Conservation (phyloP, 37 sponge, comb jelly and placozoan genomes). For the Haliclona indistincta region DNA sequence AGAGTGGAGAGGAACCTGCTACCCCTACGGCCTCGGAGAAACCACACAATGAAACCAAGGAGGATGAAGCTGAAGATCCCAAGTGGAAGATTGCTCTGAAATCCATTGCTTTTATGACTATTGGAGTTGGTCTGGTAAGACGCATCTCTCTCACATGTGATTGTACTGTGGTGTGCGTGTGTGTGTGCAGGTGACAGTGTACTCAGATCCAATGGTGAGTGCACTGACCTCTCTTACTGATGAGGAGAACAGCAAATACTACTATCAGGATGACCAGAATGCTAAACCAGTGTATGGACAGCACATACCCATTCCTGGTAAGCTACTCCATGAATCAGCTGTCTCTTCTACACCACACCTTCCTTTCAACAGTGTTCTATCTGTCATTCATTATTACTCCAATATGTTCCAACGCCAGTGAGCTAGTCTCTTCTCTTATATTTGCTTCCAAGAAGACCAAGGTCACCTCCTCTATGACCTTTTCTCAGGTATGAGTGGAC, state of each 20-base stretch:
- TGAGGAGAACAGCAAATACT: slow-evolving; percentile 31
- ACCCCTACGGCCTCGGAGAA: background rate
- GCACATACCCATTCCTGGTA: slow-evolving; percentile 72
- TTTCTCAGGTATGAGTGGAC: slow-evolving; percentile 67
- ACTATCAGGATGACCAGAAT: background rate
- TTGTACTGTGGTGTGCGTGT: background rate
- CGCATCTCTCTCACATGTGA: background rate
- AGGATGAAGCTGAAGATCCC: slow-evolving; percentile 43
- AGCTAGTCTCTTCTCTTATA: slow-evolving; percentile 88
- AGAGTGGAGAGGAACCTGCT: slow-evolving; percentile 12
- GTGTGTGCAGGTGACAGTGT: slow-evolving; percentile 58
- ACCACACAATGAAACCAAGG: background rate
- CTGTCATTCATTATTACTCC: slow-evolving; percentile 91
- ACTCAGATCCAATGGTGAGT: slow-evolving; percentile 91
- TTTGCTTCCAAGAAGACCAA: slow-evolving; percentile 88
- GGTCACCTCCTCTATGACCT: slow-evolving; percentile 79
- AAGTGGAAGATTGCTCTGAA: slow-evolving; percentile 77
- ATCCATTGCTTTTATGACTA: slow-evolving; percentile 32
- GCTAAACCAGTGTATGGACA: slow-evolving; percentile 20
- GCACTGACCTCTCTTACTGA: slow-evolving; percentile 75
- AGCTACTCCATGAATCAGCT: background rate
- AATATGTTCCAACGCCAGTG: slow-evolving; percentile 93
- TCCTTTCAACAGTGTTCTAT: slow-evolving; percentile 67
- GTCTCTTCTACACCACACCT: background rate
- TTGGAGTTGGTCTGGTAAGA: slow-evolving; percentile 78